Evolutionary conservation across 2,888 invertebrate species (phyloP).

Genomic region (Cremastobaeus sp.): DNA sequence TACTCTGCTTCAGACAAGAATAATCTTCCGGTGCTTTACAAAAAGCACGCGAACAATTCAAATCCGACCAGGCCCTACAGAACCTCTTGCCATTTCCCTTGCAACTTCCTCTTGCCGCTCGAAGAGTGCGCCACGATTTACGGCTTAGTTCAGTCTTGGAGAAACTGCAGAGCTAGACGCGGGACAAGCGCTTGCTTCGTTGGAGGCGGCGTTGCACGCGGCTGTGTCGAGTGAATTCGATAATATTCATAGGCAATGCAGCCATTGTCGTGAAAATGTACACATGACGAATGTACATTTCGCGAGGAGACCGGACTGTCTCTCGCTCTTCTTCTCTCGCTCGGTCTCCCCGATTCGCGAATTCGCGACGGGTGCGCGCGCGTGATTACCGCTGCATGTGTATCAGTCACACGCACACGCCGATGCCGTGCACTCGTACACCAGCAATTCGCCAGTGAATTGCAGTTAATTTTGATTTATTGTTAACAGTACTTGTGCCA

Average conservation of each 20-base stretch:
- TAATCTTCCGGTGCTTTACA: too few species aligned
- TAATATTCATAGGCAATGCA: slow-evolving; percentile 35
- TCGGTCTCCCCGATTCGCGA: slow-evolving; percentile 28
- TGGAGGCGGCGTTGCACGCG: too few species aligned
- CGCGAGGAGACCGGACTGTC: slow-evolving; percentile 23
- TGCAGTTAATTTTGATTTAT: slow-evolving; percentile 52
- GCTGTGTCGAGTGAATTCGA: slow-evolving; percentile 5
- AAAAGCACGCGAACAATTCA: too few species aligned
- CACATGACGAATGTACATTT: slow-evolving; percentile 47
- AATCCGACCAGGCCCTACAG: too few species aligned
- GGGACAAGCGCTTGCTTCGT: too few species aligned
- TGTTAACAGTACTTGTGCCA: slow-evolving; percentile 53
- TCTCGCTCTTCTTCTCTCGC: slow-evolving; percentile 16
- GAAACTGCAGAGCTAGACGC: too few species aligned
- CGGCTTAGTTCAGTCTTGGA: too few species aligned
- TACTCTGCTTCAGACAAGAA: too few species aligned
- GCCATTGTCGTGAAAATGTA: slow-evolving; percentile 45
- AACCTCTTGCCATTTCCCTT: too few species aligned
- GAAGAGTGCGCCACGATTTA: too few species aligned
- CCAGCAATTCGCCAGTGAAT: slow-evolving; percentile 39
- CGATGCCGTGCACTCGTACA: slow-evolving; percentile 9
- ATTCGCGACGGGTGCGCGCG: slow-evolving; percentile 45
- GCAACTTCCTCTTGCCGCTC: too few species aligned
- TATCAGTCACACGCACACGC: slow-evolving; percentile 9
- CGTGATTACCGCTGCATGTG: slow-evolving; percentile 27